Percentiles rank a stretch among this genome's conserved stretches.
Conservation (phyloP, 2,113 vertebrate species). For the Azemiops feae region DNA sequence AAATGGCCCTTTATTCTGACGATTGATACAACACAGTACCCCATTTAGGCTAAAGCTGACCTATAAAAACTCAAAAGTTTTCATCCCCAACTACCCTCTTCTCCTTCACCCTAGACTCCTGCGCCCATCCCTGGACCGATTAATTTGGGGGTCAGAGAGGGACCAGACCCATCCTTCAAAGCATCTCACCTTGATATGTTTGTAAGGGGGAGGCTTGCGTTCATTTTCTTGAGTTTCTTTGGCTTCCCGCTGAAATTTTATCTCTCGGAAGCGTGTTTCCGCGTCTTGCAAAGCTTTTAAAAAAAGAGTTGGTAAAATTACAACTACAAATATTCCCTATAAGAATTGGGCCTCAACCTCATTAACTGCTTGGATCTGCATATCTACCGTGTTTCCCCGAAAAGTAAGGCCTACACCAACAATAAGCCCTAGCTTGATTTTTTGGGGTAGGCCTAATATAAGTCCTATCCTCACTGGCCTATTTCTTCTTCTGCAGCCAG, state of each 20-base stretch:
- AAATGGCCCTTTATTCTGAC: background rate
- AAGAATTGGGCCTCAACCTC: background rate
- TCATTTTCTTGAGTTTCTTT: constrained; percentile 92
- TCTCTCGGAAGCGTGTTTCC: constrained; percentile 87
- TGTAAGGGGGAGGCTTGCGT: constrained; percentile 92
- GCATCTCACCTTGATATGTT: constrained; percentile 88
- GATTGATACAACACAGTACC: background rate
- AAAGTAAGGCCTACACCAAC: no score
- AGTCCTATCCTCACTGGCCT: no score
- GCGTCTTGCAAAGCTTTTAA: constrained; percentile 91
- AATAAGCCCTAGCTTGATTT: no score
- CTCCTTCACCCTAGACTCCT: background rate
- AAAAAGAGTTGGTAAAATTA: background rate
- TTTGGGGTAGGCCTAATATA: no score
- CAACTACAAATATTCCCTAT: background rate
- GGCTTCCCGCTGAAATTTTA: constrained; percentile 88
- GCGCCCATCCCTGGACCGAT: no score
- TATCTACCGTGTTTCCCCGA: background rate
- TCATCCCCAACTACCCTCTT: no score
- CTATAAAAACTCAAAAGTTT: background rate
- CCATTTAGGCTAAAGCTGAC: background rate
- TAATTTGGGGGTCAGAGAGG: background rate
- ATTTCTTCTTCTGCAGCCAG: no score
- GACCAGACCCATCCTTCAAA: background rate
- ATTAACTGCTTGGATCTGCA: background rate